These are phyloP conservation scores for Papilio machaon DNA, from an alignment of 1,140 invertebrate genomes.

Conservation along the genomic window DNA sequence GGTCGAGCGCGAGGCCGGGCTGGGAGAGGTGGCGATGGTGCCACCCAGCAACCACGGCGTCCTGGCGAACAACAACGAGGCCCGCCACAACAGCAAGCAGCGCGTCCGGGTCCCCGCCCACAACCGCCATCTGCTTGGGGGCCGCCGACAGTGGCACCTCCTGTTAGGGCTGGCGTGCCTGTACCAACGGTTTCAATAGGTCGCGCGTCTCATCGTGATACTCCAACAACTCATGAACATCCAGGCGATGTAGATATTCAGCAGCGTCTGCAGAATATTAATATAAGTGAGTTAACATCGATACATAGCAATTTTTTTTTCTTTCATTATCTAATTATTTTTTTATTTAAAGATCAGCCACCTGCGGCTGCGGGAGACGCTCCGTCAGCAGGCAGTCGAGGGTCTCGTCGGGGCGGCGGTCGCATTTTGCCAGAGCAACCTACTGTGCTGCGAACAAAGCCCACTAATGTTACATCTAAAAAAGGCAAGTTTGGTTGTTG, in stretches of 20 bases:
- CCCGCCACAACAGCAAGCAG: conserved; percentile 45
- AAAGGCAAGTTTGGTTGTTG: conserved; percentile 60
- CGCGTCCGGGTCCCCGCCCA: conserved; percentile 55
- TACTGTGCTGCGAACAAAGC: conserved; percentile 64
- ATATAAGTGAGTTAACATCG: conserved; percentile 53
- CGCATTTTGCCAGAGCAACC: conserved; percentile 65
- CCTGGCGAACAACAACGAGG: conserved; percentile 56
- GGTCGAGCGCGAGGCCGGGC: conserved; percentile 61
- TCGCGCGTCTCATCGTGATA: conserved; percentile 63
- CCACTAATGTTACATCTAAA: conserved; percentile 64
- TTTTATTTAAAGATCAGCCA: conserved; percentile 47
- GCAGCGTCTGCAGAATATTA: conserved; percentile 62
- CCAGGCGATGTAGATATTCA: conserved; percentile 74
- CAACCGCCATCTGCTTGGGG: conserved; percentile 70
- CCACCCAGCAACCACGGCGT: conserved; percentile 50
- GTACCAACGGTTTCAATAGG: conserved; percentile 54
- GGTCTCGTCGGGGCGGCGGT: conserved; percentile 69
- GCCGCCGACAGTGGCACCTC: conserved; percentile 57
- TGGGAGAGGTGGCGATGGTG: conserved; percentile 55
- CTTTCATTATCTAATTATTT: not conserved
- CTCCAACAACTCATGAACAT: conserved; percentile 61
- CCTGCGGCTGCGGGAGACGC: conserved; percentile 49
- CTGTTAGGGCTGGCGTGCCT: conserved; percentile 64
- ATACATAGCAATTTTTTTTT: conserved; percentile 2
- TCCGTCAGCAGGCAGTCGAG: conserved; percentile 54